Conservation (phyloP, 2,888 invertebrate species). For the Ephialtes manifestator region DNA sequence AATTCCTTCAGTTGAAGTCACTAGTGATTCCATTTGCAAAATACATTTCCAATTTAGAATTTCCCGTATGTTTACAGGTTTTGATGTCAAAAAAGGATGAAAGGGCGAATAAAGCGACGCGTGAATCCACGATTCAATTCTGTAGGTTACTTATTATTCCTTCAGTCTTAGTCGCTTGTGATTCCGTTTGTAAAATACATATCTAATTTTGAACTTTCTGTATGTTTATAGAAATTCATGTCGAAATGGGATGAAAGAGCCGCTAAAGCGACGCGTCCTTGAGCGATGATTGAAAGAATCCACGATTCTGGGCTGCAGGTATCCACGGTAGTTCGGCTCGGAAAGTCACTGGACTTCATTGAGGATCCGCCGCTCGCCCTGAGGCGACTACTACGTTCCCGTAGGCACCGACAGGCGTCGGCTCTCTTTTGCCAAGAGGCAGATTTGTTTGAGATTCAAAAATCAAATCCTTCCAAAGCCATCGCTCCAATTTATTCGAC, state of each 20-base stretch:
- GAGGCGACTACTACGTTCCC: slow-evolving; percentile 80
- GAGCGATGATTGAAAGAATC: slow-evolving; percentile 77
- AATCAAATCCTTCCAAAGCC: slow-evolving; percentile 81
- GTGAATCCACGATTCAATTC: slow-evolving; percentile 45
- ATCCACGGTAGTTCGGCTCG: slow-evolving; percentile 43
- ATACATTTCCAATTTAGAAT: background rate
- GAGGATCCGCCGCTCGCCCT: slow-evolving; percentile 41
- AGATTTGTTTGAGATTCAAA: slow-evolving; percentile 86
- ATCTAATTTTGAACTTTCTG: background rate
- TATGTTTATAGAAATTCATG: no score
- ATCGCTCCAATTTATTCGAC: slow-evolving; percentile 63
- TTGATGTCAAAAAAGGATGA: background rate
- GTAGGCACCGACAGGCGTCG: slow-evolving; percentile 72
- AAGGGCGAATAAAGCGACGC: background rate
- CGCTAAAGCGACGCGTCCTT: slow-evolving; percentile 15
- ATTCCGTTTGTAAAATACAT: background rate
- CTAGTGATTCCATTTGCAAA: background rate
- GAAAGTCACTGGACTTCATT: slow-evolving; percentile 58
- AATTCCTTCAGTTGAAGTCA: no score
- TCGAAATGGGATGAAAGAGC: background rate
- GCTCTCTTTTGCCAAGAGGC: slow-evolving; percentile 85
- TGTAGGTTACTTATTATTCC: background rate
- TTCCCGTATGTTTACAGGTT: background rate
- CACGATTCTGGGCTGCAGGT: slow-evolving; percentile 34
- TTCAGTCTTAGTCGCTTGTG: background rate